Evolutionary conservation across 2,797 vertebrate genomes (phyloP).

Genomic region (Carcharodon carcharias): DNA sequence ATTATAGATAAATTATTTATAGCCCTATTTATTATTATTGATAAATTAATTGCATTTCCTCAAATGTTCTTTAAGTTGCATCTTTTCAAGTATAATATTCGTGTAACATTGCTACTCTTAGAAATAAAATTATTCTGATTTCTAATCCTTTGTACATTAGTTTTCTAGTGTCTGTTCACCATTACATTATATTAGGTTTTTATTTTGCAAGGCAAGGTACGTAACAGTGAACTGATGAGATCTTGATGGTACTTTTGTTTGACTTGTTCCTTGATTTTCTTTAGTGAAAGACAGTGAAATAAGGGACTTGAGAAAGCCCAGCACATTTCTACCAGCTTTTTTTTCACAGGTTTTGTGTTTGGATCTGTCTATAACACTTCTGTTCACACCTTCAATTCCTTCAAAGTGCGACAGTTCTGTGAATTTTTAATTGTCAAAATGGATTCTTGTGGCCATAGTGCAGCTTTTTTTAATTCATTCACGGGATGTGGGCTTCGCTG

Average conservation of each 20-base stretch:
- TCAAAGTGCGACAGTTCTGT: neutral
- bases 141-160: neutral
- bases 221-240: neutral
- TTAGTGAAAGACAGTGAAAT: neutral
- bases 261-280: neutral
- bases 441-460: neutral
- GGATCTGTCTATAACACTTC: neutral
- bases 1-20: too few relatives aligned
- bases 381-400: neutral
- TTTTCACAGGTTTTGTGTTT: neutral
- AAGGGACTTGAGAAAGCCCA: neutral
- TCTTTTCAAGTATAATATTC: slow-evolving; percentile 16
- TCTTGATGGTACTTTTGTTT: neutral
- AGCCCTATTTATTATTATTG: too few relatives aligned
- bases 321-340: neutral
- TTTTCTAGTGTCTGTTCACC: neutral
- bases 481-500: too few relatives aligned
- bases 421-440: slow-evolving; percentile 3
- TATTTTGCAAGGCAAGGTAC: neutral
- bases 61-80: neutral
- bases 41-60: neutral
- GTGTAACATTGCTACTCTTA: neutral
- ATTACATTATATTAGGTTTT: neutral
- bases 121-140: slow-evolving; percentile 17
- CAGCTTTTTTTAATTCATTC: neutral